A percentile compares a stretch with the other conserved stretches of the same genome.
phyloP scores from a whole-genome alignment of 2,797 vertebrate genomes.

The Cyprinodon diabolis region DNA sequence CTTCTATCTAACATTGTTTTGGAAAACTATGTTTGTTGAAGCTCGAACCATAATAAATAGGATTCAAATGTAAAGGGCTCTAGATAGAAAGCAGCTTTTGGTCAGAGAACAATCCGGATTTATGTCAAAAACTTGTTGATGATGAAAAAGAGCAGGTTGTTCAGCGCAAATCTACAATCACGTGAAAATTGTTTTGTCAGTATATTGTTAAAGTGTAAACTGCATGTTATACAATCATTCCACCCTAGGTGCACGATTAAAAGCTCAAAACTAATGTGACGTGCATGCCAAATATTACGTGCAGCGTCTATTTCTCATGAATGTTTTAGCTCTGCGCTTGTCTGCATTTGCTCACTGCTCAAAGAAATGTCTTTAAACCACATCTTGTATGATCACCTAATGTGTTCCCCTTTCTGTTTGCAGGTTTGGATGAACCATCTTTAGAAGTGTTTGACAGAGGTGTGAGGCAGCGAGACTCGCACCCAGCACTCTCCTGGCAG shows the following conservation, averaged over 20 bases:
- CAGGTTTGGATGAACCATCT: conserved; percentile 86
- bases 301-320: background rate
- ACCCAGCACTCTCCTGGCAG: conserved; percentile 44
- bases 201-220: background rate
- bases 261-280: background rate
- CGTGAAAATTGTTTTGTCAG: background rate
- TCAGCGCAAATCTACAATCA: background rate
- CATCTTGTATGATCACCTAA: conserved; percentile 15
- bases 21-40: too few relatives aligned
- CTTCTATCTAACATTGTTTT: background rate
- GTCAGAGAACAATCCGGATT: background rate
- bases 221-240: background rate
- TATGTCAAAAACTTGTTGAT: background rate
- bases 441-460: conserved; percentile 55
- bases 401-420: background rate
- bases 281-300: background rate
- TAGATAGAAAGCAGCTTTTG: too few relatives aligned
- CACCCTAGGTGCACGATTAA: background rate
- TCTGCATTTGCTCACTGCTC: background rate
- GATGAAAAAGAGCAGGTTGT: background rate
- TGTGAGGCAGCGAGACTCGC: conserved; percentile 69
- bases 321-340: conserved; percentile 24
- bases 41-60: too few relatives aligned
- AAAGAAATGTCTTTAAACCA: background rate
- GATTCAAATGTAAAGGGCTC: too few relatives aligned